Conservation (phyloP, 2,888 invertebrate species). For the Xestia rhomboidea region DNA sequence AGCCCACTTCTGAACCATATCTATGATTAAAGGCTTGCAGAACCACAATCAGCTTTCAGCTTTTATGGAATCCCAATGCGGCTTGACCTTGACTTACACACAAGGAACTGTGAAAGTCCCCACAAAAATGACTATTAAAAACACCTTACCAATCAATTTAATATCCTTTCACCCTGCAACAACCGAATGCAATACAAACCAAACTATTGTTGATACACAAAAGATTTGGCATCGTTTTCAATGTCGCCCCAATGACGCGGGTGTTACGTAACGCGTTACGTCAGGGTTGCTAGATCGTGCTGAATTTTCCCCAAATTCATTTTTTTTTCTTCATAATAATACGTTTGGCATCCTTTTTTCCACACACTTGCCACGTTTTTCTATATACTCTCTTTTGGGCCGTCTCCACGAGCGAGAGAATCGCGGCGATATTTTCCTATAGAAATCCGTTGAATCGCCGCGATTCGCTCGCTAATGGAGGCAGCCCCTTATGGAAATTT, state of each 20-base stretch:
- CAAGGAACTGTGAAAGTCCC: constrained; percentile 6
- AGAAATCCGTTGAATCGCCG: too few species aligned
- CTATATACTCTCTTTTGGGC: too few species aligned
- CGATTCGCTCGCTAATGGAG: too few species aligned
- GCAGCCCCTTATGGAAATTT: too few species aligned
- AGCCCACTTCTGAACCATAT: background rate
- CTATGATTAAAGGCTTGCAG: constrained; percentile 7
- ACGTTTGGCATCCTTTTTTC: background rate
- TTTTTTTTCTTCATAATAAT: background rate
- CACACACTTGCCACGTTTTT: too few species aligned
- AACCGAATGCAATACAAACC: constrained; percentile 28
- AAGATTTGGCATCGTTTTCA: constrained; percentile 72
- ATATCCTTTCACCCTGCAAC: constrained; percentile 24
- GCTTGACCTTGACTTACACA: background rate
- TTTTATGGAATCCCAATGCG: background rate
- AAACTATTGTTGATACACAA: constrained; percentile 56
- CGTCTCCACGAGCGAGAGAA: too few species aligned
- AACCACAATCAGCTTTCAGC: background rate
- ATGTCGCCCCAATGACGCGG: constrained; percentile 67
- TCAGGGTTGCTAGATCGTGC: background rate
- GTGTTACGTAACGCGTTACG: constrained; percentile 41
- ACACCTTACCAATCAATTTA: constrained; percentile 27
- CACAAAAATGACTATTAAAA: background rate
- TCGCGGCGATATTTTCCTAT: too few species aligned
- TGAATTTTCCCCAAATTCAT: background rate